Base-by-base conservation (phyloP, 2,797 vertebrate species). In the Naso thynnoides region DNA sequence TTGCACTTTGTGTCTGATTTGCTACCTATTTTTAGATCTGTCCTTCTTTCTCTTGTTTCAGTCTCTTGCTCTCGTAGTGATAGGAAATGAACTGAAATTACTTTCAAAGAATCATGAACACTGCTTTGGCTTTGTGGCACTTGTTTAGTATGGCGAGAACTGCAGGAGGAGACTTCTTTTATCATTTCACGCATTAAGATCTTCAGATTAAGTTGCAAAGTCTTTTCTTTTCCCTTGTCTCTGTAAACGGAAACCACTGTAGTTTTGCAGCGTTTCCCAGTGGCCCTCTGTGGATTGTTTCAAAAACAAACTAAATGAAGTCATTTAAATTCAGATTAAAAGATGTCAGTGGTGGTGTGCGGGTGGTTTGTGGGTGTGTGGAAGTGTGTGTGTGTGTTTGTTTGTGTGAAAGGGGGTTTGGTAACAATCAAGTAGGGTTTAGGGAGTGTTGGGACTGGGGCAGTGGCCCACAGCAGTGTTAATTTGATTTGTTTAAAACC, bases 281-380 rank as follows among this genome's bases (percentile, higher is more conserved):
- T 71, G 55, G 80, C 78, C 62, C 55, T 64, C 18, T 55, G 67
- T 52, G 73, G 55, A 84, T 90, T 88, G 82, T 88, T 89, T 88
- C 73, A 73, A 76, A 78, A 69, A 71, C 74, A 69, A 85, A 89
- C 81, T 81, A 90, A 92, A 91, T 92, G 44, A 93, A 89, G 84
- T 87, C 53, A 92, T 91, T 92, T 90, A 85, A 89, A 92, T 92
- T 89, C 76, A 83, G 85, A 92, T 90, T 88, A 87, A 86, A 86
- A 81, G 71, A 86, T 79, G 76, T 81, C 60, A 52, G 19, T 45
- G 52, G 24, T 47, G 74, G 72, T 75, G 79, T 79, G 63, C 15
- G 42, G 61, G 29, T 59, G 62, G 48, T 67, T 72, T 82, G 56
- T 52, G 36, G 8, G 27, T 26, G 56, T 77, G 74, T 50, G 50